phyloP scores from a whole-genome alignment of 2,888 invertebrate species.

The Apamea anceps region DNA sequence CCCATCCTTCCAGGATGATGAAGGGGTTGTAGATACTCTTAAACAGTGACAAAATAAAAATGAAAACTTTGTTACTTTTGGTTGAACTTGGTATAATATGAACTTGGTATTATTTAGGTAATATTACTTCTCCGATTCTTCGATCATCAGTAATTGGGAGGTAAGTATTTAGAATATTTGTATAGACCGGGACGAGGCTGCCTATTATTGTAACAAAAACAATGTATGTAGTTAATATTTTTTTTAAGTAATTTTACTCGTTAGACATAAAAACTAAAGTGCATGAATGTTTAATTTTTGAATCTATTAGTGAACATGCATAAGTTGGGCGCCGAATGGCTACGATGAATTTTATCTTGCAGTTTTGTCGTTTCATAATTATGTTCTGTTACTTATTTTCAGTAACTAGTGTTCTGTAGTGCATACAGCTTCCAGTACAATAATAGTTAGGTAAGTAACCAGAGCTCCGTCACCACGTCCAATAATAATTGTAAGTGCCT shows the following conservation, averaged over 20 bases:
- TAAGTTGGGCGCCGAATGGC: neutral
- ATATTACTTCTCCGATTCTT: too few relatives aligned
- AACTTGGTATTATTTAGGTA: too few relatives aligned
- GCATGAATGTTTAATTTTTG: neutral
- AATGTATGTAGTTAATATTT: neutral
- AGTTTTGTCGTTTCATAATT: neutral
- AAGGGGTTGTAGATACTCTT: neutral
- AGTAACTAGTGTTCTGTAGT: too few relatives aligned
- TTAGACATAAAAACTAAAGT: slow-evolving; percentile 5
- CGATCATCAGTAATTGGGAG: neutral
- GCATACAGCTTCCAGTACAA: neutral
- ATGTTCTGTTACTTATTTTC: neutral
- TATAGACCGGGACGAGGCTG: neutral
- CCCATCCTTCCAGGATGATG: neutral
- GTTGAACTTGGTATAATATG: neutral
- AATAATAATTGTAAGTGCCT: neutral
- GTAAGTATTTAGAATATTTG: neutral
- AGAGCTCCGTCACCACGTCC: neutral
- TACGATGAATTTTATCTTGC: too few relatives aligned
- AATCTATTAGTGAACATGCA: neutral
- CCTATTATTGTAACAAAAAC: neutral
- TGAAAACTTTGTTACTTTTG: neutral
- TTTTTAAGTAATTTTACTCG: slow-evolving; percentile 4
- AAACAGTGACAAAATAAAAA: neutral
- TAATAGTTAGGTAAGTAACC: neutral